phyloP scores from a whole-genome alignment of 2,113 vertebrate genomes.

The Ceyx cyanopectus region DNA sequence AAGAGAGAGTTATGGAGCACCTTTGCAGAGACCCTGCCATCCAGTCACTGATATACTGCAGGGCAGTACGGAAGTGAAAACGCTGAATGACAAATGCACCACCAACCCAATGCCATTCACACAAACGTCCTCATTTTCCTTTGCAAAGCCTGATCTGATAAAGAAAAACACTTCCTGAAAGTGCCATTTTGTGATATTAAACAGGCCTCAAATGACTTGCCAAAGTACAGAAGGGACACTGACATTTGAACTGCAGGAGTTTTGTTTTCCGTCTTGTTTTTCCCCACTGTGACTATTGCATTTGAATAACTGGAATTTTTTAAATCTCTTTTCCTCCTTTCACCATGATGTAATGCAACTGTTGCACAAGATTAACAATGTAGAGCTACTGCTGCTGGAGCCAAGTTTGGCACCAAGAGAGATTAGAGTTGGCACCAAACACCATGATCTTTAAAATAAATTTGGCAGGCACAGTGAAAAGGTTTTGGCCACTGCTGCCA shows the following conservation, averaged over 20 bases:
- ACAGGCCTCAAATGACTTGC: neutral
- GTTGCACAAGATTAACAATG: slow-evolving; percentile 49
- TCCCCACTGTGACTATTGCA: neutral
- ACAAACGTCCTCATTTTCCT: neutral
- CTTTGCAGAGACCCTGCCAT: neutral
- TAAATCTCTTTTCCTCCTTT: slow-evolving; percentile 53
- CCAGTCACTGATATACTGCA: neutral
- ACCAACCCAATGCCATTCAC: neutral
- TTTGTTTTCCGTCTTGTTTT: neutral
- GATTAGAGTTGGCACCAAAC: slow-evolving; percentile 41
- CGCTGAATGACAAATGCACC: neutral
- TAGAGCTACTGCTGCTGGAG: slow-evolving; percentile 2
- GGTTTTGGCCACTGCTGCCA: slow-evolving; percentile 30
- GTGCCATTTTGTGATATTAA: slow-evolving; percentile 12
- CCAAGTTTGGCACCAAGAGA: slow-evolving; percentile 47
- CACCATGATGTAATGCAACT: slow-evolving; percentile 44
- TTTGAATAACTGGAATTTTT: slow-evolving; percentile 57
- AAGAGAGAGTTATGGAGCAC: neutral
- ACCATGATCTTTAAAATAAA: slow-evolving; percentile 25
- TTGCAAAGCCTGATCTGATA: neutral
- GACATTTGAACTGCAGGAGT: slow-evolving; percentile 44
- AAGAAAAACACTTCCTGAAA: slow-evolving; percentile 21
- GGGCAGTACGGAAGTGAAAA: neutral
- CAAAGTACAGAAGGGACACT: slow-evolving; percentile 7
- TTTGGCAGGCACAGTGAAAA: slow-evolving; percentile 3